Conservation (phyloP, 2,797 vertebrate genomes). For the Arremon aurantiirostris region DNA sequence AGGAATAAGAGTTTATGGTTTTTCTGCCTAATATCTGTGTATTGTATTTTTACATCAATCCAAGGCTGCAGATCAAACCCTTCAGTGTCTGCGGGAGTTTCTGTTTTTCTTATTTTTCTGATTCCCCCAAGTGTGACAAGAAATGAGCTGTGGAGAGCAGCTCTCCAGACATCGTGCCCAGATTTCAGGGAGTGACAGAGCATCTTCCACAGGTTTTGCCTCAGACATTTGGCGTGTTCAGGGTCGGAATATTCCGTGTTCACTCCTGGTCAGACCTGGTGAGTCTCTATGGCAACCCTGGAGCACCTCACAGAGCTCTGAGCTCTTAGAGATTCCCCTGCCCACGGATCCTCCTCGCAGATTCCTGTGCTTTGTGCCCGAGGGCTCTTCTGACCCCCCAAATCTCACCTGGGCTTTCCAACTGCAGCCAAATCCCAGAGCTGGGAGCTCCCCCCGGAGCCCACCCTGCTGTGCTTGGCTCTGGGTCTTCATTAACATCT, state of each 20-base stretch:
- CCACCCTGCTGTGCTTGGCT: neutral
- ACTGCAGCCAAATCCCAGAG: neutral
- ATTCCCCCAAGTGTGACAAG: neutral
- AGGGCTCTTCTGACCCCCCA: neutral
- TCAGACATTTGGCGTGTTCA: accelerated
- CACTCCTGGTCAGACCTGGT: neutral
- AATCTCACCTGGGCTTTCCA: neutral
- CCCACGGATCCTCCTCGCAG: neutral
- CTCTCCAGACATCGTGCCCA: neutral
- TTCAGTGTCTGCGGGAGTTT: neutral
- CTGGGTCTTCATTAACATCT: neutral
- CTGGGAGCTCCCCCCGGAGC: neutral
- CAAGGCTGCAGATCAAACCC: neutral
- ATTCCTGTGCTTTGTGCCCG: neutral
- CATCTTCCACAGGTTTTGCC: neutral
- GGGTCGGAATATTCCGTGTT: neutral
- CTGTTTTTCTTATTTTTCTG: too few species aligned
- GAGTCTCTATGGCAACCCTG: slow-evolving; percentile 45
- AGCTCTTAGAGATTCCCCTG: neutral
- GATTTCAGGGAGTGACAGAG: neutral
- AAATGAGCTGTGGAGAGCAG: neutral
- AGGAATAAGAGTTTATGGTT: accelerated
- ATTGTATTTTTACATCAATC: neutral
- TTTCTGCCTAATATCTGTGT: neutral
- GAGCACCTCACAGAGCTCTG: neutral